Conservation (phyloP, 2,113 vertebrate species). For the Nipponia nippon region DNA sequence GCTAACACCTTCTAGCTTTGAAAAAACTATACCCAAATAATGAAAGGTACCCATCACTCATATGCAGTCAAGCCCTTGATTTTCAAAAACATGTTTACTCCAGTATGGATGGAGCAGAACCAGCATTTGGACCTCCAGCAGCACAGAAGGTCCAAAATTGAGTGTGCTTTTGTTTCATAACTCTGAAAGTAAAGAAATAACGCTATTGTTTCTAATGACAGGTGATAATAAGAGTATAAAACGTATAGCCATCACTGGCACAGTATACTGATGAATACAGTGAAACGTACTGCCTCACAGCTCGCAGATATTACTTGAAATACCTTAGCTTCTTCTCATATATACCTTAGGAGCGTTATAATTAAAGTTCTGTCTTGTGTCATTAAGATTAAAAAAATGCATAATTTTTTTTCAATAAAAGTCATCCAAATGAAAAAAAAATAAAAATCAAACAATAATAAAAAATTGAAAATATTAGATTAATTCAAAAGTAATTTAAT, state of each 20-base stretch:
- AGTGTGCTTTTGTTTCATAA: background rate
- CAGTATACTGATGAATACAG: background rate
- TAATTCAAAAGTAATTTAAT: background rate
- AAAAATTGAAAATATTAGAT: background rate
- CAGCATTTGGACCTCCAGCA: background rate
- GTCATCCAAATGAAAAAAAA: background rate
- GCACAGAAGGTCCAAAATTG: background rate
- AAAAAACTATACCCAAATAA: background rate
- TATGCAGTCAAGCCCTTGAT: background rate
- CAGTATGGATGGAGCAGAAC: background rate
- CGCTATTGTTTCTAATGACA: background rate
- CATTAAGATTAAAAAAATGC: background rate
- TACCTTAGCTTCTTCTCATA: background rate
- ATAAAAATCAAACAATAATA: background rate
- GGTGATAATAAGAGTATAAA: background rate
- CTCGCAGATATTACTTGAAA: background rate
- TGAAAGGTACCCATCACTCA: background rate
- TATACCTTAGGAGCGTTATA: background rate
- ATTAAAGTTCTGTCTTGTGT: background rate
- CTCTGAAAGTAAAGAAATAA: background rate
- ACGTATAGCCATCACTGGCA: background rate
- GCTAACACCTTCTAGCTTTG: background rate
- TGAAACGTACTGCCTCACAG: background rate
- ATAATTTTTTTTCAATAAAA: background rate
- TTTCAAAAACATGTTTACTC: background rate